Conservation (phyloP, 2,113 vertebrate genomes). For the Oreochromis niloticus region DNA sequence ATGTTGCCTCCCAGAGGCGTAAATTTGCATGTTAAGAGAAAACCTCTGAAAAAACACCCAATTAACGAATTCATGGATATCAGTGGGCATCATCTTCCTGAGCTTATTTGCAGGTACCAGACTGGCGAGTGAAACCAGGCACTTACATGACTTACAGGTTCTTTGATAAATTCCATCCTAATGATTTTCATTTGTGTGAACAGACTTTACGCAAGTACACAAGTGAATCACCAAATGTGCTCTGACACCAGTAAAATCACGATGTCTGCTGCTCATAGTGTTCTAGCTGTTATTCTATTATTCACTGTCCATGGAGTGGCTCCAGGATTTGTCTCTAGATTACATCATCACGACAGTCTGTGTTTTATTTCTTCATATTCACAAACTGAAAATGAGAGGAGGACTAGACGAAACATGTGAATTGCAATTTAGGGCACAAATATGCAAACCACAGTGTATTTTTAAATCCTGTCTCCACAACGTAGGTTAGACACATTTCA, state of each 20-base stretch:
- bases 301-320: constrained; percentile 34
- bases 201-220: neutral
- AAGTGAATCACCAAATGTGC: constrained; percentile 29
- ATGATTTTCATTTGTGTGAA: neutral
- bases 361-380: neutral
- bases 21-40: neutral
- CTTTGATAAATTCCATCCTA: neutral
- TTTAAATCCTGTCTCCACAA: neutral
- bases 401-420: neutral
- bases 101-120: neutral
- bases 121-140: neutral
- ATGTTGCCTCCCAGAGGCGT: neutral
- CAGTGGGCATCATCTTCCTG: neutral
- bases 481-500: neutral
- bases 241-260: constrained; percentile 29
- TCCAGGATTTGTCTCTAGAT: constrained; percentile 21
- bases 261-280: constrained; percentile 19
- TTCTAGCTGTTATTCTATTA: constrained; percentile 38
- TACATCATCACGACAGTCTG: constrained; percentile 22
- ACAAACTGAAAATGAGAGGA: neutral
- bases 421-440: neutral
- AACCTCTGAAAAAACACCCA: neutral
- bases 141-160: neutral
- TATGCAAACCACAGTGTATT: neutral
- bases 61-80: neutral